Evolutionary conservation across 2,113 vertebrate genomes (phyloP), one percentile per base, ranked within the genome.

Genomic region (Chitala chitala): DNA sequence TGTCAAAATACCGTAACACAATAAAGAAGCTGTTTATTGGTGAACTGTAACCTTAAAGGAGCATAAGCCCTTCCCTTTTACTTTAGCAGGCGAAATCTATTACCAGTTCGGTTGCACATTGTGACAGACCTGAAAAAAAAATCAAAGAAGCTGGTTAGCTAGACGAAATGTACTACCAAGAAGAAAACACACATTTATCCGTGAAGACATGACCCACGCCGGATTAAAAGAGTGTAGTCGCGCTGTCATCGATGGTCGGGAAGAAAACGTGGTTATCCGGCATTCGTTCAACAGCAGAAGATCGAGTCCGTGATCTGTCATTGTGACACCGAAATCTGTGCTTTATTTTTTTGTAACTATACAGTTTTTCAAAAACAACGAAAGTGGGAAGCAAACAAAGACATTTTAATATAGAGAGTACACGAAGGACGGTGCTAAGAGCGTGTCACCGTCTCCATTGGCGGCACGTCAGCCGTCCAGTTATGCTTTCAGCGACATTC

Each of bases 1-100:
- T 38, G 31, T 38, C n/a, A 6, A 56, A 29, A 26, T 31, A 22
- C 44, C 3, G 29, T 73, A 31, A 51, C 42, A 48, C 31, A 51
- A 24, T 50, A 8, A 59, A 22, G 12, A 63, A 33, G 58, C 29
- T 58, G 24, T 36, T 73, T 63, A 17, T 40, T 48, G 20, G 15
- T 51, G 24, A 50, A 51, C 40, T 31, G 26, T 64, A 8, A 44
- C 40, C 71, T 31, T 24, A 61, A 72, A 61, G 71, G 55, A 72
- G 38, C 40, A 63, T 24, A 51, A 59, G 44, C 42, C 56, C 38
- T 10, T 50, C 58, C 56, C 56, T 15, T 44, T 15, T 38, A 42
- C 24, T 54, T 38, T 40, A 38, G 40, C 29, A 24, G 15, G 56
- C 2, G 58, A 63, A 51, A 29, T 20, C 26, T 31, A 64, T 64